phyloP scores from a whole-genome alignment of 1,140 invertebrate genomes.

The Atta colombica region DNA sequence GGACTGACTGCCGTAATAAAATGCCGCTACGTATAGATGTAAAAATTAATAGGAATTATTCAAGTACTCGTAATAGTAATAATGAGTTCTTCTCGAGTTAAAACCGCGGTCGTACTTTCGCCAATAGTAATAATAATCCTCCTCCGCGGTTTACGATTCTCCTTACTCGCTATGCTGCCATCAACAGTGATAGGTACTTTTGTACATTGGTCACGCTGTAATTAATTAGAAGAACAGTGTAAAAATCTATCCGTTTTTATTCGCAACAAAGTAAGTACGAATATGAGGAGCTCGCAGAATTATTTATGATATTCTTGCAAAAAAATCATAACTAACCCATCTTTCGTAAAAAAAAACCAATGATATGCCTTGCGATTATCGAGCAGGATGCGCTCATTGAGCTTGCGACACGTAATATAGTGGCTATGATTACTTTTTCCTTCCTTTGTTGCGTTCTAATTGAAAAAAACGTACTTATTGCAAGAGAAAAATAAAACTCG shows the following conservation, averaged over 20 bases:
- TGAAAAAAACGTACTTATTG: slow-evolving; percentile 51
- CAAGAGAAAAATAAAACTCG: slow-evolving; percentile 12
- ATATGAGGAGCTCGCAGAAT: background rate
- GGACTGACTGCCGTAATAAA: slow-evolving; percentile 31
- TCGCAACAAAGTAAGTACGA: slow-evolving; percentile 20
- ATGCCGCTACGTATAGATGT: slow-evolving; percentile 9
- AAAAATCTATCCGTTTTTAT: slow-evolving; percentile 67
- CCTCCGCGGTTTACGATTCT: slow-evolving; percentile 49
- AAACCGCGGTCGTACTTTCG: slow-evolving; percentile 51
- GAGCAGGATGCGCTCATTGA: slow-evolving; percentile 50
- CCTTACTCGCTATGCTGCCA: slow-evolving; percentile 5
- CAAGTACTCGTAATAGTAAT: slow-evolving; percentile 37
- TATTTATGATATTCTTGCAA: slow-evolving; percentile 48
- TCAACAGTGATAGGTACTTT: slow-evolving; percentile 44
- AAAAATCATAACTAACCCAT: background rate
- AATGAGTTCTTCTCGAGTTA: slow-evolving; percentile 17
- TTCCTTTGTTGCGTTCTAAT: slow-evolving; percentile 58
- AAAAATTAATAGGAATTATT: slow-evolving; percentile 63
- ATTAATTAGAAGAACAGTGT: slow-evolving; percentile 64
- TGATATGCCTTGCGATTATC: slow-evolving; percentile 46
- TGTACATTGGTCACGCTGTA: slow-evolving; percentile 45
- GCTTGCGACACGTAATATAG: slow-evolving; percentile 55
- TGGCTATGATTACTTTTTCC: slow-evolving; percentile 66
- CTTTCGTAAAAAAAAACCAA: background rate
- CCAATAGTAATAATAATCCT: slow-evolving; percentile 52